phyloP scores from a whole-genome alignment of 2,113 vertebrate species.

The Menura novaehollandiae region DNA sequence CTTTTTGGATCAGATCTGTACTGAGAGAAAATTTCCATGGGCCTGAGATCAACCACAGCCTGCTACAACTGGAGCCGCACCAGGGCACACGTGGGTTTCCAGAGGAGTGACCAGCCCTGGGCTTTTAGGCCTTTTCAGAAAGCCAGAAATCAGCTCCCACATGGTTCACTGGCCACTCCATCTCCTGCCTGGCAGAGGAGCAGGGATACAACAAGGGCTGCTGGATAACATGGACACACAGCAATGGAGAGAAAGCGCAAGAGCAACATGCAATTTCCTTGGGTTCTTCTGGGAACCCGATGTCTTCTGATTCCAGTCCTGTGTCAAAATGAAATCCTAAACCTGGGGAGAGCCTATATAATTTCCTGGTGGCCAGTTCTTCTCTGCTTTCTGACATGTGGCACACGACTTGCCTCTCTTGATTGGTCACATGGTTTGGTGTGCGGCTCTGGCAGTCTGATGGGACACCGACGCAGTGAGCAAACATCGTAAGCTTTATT shows the following conservation, averaged over 20 bases:
- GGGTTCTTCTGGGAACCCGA: background rate
- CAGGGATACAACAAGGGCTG: background rate
- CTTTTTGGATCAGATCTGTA: background rate
- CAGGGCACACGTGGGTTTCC: background rate
- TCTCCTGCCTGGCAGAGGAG: background rate
- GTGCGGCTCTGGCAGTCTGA: background rate
- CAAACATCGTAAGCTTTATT: background rate
- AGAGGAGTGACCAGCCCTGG: background rate
- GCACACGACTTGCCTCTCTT: fast-evolving
- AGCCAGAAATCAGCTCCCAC: background rate
- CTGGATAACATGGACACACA: background rate
- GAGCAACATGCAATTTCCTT: background rate
- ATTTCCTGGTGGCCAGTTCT: background rate
- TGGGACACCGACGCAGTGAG: background rate
- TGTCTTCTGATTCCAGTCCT: background rate
- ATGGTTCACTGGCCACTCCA: too few species aligned
- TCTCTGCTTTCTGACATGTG: background rate
- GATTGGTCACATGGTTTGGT: fast-evolving
- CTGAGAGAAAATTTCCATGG: background rate
- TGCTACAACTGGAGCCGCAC: background rate
- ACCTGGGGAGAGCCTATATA: background rate
- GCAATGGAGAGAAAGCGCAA: fast-evolving
- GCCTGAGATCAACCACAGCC: background rate
- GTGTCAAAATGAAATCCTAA: background rate
- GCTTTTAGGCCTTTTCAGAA: background rate